Percentiles rank a stretch among this genome's conserved stretches.
Conservation (phyloP, 2,888 invertebrate genomes). For the Drosophila nigritarsus region DNA sequence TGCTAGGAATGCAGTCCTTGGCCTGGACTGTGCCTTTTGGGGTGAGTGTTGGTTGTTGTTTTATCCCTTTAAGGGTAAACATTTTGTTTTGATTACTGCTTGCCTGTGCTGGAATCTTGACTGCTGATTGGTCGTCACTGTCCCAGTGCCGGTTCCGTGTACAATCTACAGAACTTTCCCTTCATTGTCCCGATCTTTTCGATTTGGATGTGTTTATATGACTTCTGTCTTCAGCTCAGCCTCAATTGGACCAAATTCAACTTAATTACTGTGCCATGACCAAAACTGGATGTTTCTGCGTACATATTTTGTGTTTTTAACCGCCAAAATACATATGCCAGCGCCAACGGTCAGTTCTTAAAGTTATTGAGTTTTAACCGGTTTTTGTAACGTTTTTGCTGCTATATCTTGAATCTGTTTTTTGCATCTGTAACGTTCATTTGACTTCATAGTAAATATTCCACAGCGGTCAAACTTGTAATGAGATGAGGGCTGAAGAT, state of each 20-base stretch:
- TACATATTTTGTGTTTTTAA: conserved; percentile 33
- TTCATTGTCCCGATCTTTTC: not conserved
- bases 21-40: conserved; percentile 8
- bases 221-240: conserved; percentile 68
- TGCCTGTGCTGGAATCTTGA: conserved; percentile 27
- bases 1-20: not conserved
- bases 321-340: conserved; percentile 47
- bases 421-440: conserved; percentile 16
- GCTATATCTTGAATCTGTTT: no score
- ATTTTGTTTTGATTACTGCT: conserved; percentile 30
- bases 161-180: conserved; percentile 17
- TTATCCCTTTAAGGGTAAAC: conserved; percentile 42
- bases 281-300: conserved; percentile 59
- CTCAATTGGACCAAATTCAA: conserved; percentile 52
- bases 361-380: conserved; percentile 29
- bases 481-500: not conserved
- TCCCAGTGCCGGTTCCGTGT: conserved; percentile 48
- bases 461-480: conserved; percentile 20
- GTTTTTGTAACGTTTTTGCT: conserved; percentile 53
- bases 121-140: conserved; percentile 61
- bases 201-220: conserved; percentile 39
- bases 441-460: conserved; percentile 12
- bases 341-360: conserved; percentile 28
- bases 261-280: conserved; percentile 56
- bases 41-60: conserved; percentile 31